A percentile compares a stretch with the other conserved stretches of the same genome.
These are phyloP conservation scores for Penaeus indicus DNA, from an alignment of 1,140 invertebrate genomes.

Conservation along the genomic window DNA sequence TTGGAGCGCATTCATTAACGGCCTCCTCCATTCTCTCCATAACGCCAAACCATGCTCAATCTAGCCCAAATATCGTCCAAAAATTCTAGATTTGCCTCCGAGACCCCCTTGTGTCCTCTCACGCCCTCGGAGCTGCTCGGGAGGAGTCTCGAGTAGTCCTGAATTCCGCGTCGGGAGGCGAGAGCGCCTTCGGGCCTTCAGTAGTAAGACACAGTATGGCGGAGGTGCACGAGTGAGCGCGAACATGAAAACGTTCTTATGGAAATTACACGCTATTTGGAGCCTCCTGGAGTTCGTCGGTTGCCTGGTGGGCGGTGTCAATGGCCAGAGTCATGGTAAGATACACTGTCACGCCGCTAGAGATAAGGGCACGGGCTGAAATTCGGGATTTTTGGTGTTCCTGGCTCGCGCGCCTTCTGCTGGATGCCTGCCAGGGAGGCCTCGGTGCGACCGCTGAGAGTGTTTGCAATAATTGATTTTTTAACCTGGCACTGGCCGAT, in stretches of 20 bases:
- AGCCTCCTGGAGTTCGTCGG: conserved; percentile 51
- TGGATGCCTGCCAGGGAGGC: no score
- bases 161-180: background rate
- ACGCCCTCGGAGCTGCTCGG: background rate
- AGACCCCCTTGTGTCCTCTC: background rate
- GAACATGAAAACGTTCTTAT: conserved; percentile 51
- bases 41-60: no score
- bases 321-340: conserved; percentile 60
- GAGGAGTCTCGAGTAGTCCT: background rate
- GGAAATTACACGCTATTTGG: conserved; percentile 57
- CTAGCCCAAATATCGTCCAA: no score
- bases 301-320: conserved; percentile 41
- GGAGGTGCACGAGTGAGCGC: conserved; percentile 46
- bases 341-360: conserved; percentile 34
- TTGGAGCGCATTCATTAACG: no score
- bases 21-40: no score
- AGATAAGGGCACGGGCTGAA: no score
- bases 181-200: conserved; percentile 2
- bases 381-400: no score
- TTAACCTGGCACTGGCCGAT: no score
- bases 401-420: no score
- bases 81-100: no score
- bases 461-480: no score
- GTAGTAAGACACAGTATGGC: conserved; percentile 61
- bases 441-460: no score